Evolutionary conservation across 2,797 vertebrate genomes (phyloP), one percentile per base, ranked within the genome.

Genomic region (Clamator glandarius): DNA sequence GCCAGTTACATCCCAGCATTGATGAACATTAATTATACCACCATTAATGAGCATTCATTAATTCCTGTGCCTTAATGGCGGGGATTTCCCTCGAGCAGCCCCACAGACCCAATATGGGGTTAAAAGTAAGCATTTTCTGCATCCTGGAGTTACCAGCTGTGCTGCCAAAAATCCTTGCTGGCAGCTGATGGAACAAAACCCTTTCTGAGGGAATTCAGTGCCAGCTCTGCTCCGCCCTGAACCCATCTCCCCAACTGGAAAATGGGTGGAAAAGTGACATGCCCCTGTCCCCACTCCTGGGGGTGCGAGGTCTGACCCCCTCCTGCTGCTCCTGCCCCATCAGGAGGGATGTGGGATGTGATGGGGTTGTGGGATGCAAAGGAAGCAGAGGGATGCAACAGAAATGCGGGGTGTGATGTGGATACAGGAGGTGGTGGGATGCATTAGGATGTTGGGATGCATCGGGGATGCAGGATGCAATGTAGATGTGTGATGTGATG

Each of bases 211-310:
- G 15, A 46, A 29, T 67, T 90, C 26, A 19, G 46, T 23, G 46
- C 46, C 46, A 48, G 21, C 46, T 24, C 46, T 12, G 21, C 20
- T 48, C 20, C 21, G n/a, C 44, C 44, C 42, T 42, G 48, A 9
- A 6, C 16, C 16, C 4, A 1, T 48, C 28, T 62, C 23, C 15
- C 42, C 54, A 4, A 11, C 2, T 54, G 23, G 54, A 59, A 90
- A 50, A 25, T 25, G 35, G 26, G 15, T 9, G 33, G n/a, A 28
- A 79, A 79, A 64, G 9, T 24, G 7, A 4, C 2, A 1, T 42
- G 25, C 26, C 4, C 1, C 15, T 48, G n/a, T 36, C 20, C 24
- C 23, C 4, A 1, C 8, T 23, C 11, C 0, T 0, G 4, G 3
- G n/a, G 2, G 41, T 48, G 12, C 0, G 3, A 76, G 50, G 17